Percentiles rank a stretch among this genome's conserved stretches.
Evolutionary conservation across 2,888 invertebrate genomes (phyloP).

Genomic region (Dolichomitus sp.): DNA sequence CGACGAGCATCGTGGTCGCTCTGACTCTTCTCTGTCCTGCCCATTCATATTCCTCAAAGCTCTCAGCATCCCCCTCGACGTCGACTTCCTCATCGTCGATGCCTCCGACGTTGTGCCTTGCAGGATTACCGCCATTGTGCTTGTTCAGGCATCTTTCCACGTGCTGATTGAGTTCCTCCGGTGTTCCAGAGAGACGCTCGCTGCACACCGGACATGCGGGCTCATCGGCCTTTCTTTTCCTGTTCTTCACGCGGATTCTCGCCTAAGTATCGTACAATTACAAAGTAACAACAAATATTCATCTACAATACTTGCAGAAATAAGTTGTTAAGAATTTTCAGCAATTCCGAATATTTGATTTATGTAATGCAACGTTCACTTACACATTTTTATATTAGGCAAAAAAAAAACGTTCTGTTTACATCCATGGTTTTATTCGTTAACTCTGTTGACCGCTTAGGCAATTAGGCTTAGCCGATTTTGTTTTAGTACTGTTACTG

Average conservation of each 20-base stretch:
- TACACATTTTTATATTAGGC: background rate
- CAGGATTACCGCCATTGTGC: slow-evolving; percentile 89
- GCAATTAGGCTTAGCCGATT: too few relatives aligned
- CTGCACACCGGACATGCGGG: slow-evolving; percentile 94
- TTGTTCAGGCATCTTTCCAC: slow-evolving; percentile 90
- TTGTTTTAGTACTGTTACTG: too few relatives aligned
- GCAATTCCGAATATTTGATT: background rate
- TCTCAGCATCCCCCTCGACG: slow-evolving; percentile 90
- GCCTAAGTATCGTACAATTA: slow-evolving; percentile 78
- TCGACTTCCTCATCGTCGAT: slow-evolving; percentile 93
- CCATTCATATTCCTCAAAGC: slow-evolving; percentile 96
- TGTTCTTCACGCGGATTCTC: slow-evolving; percentile 88
- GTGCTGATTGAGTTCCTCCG: slow-evolving; percentile 91
- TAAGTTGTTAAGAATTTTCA: slow-evolving; percentile 3
- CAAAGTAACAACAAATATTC: background rate
- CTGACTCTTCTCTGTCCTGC: slow-evolving; percentile 95
- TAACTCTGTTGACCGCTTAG: too few relatives aligned
- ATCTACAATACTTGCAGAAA: background rate
- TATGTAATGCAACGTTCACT: background rate
- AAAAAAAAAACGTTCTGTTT: too few relatives aligned
- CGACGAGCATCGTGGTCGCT: slow-evolving; percentile 91
- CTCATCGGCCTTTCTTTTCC: slow-evolving; percentile 90
- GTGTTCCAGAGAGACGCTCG: slow-evolving; percentile 88
- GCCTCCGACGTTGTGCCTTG: slow-evolving; percentile 89
- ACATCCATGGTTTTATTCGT: too few relatives aligned